Evolutionary conservation across 2,113 vertebrate genomes (phyloP), one percentile per base, ranked within the genome.

Genomic region (Rissa tridactyla): DNA sequence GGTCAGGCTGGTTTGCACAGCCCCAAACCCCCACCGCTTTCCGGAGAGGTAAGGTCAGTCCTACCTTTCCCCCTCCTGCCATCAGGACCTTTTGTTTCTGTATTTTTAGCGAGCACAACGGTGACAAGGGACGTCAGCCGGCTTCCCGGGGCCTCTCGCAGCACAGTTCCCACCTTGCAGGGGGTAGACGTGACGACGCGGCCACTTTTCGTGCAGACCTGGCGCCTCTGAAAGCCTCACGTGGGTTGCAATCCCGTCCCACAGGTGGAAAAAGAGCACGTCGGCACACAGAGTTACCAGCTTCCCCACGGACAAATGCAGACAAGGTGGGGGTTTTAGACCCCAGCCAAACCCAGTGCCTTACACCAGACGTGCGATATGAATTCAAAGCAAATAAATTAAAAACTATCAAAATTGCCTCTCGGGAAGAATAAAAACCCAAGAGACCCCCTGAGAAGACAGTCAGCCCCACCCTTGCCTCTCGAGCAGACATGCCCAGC

Each of bases 31-130:
- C 46, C 1, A 10, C 60, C 47, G 21, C 46, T 70, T 60, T 11
- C 46, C 78, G 16, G 27, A 46, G 42, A 32, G 16, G 6, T 16
- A 57, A 75, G 22, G 42, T 15, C 11, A 5, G 30, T 7, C n/a
- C 64, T 5, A 6, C 17, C n/a, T n/a, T 11, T 25, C 23, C 20
- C 44, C 19, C 20, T 4, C 11, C 13, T 3, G 3, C 34, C 29
- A 19, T 9, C 3, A 0, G 40, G 13, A 40, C 14, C 0, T 19
- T 11, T 9, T 20, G 0, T 25, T 72, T 25, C 44, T 8, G 0
- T 9, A 1, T 17, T 84, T 54, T 13, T 8, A 27, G 54, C 2
- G 30, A 54, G 42, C 18, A 11, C 20, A 11, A 4, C 3, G 3
- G 4, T 5, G 4, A 6, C 6, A 3, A 54, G 1, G 30, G 65